These are phyloP conservation scores for Botia almorhae DNA, from an alignment of 2,797 vertebrate genomes.

Conservation along the genomic window DNA sequence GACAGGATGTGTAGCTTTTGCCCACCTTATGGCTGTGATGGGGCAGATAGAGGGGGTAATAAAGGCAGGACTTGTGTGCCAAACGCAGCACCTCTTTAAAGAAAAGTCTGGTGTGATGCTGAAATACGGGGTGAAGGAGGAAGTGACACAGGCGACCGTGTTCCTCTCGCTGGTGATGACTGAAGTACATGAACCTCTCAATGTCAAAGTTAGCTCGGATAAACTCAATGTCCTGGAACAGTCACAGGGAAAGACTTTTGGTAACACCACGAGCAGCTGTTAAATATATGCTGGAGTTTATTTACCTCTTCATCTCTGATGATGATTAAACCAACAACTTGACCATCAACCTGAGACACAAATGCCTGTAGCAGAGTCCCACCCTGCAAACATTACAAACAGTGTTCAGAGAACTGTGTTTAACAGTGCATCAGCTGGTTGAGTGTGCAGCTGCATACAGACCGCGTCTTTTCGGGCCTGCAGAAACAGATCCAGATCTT, in stretches of 20 bases:
- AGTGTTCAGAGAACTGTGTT: not conserved
- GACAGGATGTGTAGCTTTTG: not conserved
- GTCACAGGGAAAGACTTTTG: not conserved
- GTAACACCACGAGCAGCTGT: not conserved
- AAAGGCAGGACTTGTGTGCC: constrained; percentile 85
- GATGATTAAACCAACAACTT: constrained; percentile 84
- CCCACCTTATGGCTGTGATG: constrained; percentile 77
- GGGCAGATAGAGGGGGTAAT: constrained; percentile 81
- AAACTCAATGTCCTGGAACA: constrained; percentile 85
- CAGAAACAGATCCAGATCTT: constrained; percentile 80
- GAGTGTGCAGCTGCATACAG: constrained; percentile 63
- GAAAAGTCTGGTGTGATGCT: constrained; percentile 80
- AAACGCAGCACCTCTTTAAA: constrained; percentile 89
- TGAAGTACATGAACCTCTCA: constrained; percentile 91
- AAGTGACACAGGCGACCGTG: constrained; percentile 87
- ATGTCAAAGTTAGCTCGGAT: constrained; percentile 87
- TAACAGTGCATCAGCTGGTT: not conserved
- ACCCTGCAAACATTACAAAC: constrained; percentile 70
- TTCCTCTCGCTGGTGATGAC: constrained; percentile 81
- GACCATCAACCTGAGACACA: constrained; percentile 78
- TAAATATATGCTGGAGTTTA: not conserved
- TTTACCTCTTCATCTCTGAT: constrained; percentile 89
- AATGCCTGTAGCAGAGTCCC: constrained; percentile 82
- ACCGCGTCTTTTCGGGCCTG: constrained; percentile 78
- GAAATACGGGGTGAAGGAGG: constrained; percentile 79